Percentiles rank a stretch among this genome's conserved stretches.
Conservation (phyloP, 2,113 vertebrate species). For the Charina bottae region DNA sequence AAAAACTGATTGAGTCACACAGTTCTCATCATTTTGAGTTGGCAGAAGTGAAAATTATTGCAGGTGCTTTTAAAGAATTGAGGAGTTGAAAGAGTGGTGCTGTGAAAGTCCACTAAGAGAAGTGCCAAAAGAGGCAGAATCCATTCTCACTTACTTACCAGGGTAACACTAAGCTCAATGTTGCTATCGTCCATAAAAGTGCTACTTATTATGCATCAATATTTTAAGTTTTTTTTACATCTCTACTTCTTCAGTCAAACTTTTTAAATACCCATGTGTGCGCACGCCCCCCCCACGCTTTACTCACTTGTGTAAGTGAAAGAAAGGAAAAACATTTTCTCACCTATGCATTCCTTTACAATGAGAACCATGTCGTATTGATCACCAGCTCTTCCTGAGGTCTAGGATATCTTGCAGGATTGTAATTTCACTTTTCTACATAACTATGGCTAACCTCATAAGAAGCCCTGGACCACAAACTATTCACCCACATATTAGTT, state of each 20-base stretch:
- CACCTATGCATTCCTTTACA: neutral
- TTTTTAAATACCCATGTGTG: neutral
- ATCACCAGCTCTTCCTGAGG: neutral
- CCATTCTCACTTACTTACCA: neutral
- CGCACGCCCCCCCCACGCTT: neutral
- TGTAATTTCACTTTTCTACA: neutral
- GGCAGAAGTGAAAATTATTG: neutral
- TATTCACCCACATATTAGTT: neutral
- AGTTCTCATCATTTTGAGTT: neutral
- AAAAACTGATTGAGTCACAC: neutral
- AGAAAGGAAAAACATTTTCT: neutral
- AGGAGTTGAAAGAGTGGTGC: neutral
- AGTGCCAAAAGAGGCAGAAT: neutral
- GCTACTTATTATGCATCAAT: neutral
- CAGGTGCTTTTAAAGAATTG: neutral
- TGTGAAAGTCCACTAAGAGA: neutral
- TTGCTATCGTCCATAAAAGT: neutral
- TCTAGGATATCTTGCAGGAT: neutral
- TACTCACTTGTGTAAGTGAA: neutral
- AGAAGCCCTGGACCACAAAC: neutral
- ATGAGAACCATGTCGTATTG: neutral
- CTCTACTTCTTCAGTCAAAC: neutral
- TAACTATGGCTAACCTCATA: neutral
- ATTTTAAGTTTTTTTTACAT: neutral
- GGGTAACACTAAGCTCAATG: neutral